phyloP scores from a whole-genome alignment of 1,140 invertebrate genomes.

The Nephotettix cincticeps region DNA sequence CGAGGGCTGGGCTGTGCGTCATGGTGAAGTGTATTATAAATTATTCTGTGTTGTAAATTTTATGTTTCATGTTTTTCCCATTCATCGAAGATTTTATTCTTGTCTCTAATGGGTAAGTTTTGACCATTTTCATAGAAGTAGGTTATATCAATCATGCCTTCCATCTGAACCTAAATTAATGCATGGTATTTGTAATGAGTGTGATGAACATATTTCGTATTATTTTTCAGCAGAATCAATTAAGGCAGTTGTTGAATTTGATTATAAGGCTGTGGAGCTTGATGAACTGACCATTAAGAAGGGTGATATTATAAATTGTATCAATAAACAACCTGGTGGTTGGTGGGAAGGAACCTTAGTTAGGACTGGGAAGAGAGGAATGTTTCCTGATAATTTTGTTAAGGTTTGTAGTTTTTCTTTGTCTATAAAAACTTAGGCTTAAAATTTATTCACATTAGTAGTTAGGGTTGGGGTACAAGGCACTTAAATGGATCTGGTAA shows the following conservation, averaged over 20 bases:
- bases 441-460: too few species aligned
- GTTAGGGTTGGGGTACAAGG: too few species aligned
- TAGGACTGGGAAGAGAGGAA: slow-evolving; percentile 79
- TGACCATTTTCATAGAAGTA: not conserved
- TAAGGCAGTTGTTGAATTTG: slow-evolving; percentile 77
- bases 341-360: slow-evolving; percentile 96
- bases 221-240: slow-evolving; percentile 51
- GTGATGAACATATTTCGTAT: not conserved
- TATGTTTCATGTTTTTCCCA: not conserved
- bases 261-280: slow-evolving; percentile 75
- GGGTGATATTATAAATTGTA: slow-evolving; percentile 85
- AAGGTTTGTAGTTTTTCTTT: slow-evolving; percentile 55
- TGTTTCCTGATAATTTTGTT: slow-evolving; percentile 98
- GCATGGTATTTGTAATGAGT: not conserved
- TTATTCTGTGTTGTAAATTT: too few species aligned
- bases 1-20: too few species aligned
- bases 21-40: too few species aligned
- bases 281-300: slow-evolving; percentile 85
- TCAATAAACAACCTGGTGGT: slow-evolving; percentile 81
- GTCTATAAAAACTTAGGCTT: too few species aligned
- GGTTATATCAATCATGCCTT: not conserved
- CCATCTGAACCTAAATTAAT: not conserved
- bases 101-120: not conserved
- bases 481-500: too few species aligned
- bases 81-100: not conserved